Conservation (phyloP, 2,797 vertebrate species). For the Xerus rutilus region DNA sequence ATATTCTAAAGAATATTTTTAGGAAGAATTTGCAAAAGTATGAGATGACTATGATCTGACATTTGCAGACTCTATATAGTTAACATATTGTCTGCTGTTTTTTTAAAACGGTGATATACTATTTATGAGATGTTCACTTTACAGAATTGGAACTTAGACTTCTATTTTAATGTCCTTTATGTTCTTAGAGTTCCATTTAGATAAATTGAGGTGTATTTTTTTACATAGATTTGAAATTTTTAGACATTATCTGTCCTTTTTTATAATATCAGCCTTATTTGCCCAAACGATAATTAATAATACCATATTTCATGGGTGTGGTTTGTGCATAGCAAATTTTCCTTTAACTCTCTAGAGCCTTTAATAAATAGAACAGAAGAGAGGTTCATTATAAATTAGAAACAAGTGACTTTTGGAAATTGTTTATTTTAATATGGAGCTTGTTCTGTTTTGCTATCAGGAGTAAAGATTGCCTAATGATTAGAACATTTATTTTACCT, state of each 20-base stretch:
- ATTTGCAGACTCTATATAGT: constrained; percentile 8
- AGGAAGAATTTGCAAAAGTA: constrained; percentile 40
- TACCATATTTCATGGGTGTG: constrained; percentile 72
- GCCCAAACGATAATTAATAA: constrained; percentile 72
- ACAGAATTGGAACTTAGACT: constrained; percentile 73
- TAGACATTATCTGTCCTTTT: constrained; percentile 79
- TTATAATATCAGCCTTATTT: constrained; percentile 60
- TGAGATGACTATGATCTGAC: constrained; percentile 3
- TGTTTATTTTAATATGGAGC: constrained; percentile 75
- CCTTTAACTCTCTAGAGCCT: constrained; percentile 83
- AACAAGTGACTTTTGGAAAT: not conserved
- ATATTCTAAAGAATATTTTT: constrained; percentile 33
- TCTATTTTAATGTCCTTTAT: constrained; percentile 46
- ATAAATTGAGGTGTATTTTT: constrained; percentile 80
- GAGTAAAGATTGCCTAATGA: constrained; percentile 29
- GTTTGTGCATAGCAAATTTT: constrained; percentile 80
- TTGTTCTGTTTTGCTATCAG: constrained; percentile 67
- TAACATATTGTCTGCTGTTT: not conserved
- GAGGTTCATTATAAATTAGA: constrained; percentile 53
- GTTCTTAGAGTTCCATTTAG: constrained; percentile 78
- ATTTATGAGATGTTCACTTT: constrained; percentile 62
- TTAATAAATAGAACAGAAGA: constrained; percentile 39
- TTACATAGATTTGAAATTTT: constrained; percentile 74
- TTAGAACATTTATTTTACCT: constrained; percentile 57
- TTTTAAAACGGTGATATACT: constrained; percentile 71